Percentiles rank a stretch among this genome's conserved stretches.
phyloP scores from a whole-genome alignment of 2,797 vertebrate genomes.

The Labroides dimidiatus region DNA sequence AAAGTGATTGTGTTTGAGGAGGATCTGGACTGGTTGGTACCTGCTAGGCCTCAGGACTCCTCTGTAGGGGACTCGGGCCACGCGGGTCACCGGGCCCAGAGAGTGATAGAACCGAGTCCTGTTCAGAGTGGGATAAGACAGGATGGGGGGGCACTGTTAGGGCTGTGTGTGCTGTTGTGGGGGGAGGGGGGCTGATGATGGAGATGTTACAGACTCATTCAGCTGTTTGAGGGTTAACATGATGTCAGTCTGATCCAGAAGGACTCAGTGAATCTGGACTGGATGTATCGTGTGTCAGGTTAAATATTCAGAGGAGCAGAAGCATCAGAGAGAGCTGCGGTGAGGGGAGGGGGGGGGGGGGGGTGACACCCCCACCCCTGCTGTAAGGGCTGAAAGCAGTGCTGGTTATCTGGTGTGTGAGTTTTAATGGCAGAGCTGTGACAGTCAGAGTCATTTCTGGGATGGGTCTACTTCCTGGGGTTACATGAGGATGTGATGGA shows the following conservation, averaged over 20 bases:
- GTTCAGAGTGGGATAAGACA: conserved; percentile 88
- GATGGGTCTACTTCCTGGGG: conserved; percentile 30
- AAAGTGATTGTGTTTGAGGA: conserved; percentile 43
- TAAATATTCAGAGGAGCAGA: conserved; percentile 32
- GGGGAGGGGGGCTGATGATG: conserved; percentile 47
- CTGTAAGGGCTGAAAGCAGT: conserved; percentile 32
- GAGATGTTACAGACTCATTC: conserved; percentile 27
- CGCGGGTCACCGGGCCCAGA: conserved; percentile 96
- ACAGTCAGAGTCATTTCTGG: conserved; percentile 14
- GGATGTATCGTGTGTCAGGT: too few species aligned
- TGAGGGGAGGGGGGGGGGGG: conserved; percentile 53
- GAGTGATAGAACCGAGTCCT: conserved; percentile 99
- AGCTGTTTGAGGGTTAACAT: conserved; percentile 34
- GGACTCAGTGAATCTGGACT: background rate
- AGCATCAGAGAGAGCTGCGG: conserved; percentile 45
- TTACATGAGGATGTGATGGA: conserved; percentile 35
- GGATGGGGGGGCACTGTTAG: conserved; percentile 74
- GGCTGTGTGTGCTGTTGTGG: conserved; percentile 42
- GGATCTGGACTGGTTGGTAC: conserved; percentile 84
- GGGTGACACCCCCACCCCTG: conserved; percentile 3
- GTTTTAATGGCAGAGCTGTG: too few species aligned
- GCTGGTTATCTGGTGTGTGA: conserved; percentile 29
- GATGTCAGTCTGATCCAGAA: conserved; percentile 29
- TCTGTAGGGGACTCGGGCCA: conserved; percentile 97
- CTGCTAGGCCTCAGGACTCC: conserved; percentile 98